phyloP scores from a whole-genome alignment of 1,140 invertebrate species.

The Sweltsa coloradensis region DNA sequence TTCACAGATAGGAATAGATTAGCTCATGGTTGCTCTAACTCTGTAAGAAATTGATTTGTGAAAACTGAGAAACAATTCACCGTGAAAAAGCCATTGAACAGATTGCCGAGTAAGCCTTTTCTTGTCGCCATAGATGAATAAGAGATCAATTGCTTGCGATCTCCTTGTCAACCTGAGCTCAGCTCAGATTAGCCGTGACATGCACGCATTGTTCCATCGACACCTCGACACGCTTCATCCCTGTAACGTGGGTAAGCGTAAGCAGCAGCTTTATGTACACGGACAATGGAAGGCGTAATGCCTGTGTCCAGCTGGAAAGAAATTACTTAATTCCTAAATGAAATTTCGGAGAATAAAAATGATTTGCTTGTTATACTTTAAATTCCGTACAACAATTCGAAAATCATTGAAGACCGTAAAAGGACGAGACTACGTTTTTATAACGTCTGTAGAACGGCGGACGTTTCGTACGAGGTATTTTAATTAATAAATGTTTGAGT shows the following conservation, averaged over 20 bases:
- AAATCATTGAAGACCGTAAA: background rate
- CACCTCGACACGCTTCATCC: no score
- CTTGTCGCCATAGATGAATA: no score
- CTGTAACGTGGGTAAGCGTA: background rate
- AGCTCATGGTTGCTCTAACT: no score
- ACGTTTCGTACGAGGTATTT: background rate
- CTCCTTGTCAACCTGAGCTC: no score
- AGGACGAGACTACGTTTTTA: background rate
- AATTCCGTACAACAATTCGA: background rate
- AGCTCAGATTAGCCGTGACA: no score
- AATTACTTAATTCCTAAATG: slow-evolving; percentile 3
- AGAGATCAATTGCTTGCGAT: no score
- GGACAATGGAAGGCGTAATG: background rate
- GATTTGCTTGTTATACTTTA: background rate
- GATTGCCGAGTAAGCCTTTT: no score
- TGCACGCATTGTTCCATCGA: no score
- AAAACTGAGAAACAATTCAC: no score
- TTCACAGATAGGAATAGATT: no score
- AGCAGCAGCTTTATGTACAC: background rate
- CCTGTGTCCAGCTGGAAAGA: background rate
- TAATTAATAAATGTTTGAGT: background rate
- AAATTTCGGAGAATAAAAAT: slow-evolving; percentile 1
- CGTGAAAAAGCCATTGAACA: no score
- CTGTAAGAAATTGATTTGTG: no score
- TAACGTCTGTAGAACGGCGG: background rate